phyloP scores from a whole-genome alignment of 2,888 invertebrate genomes.

The Calameuta idolon region DNA sequence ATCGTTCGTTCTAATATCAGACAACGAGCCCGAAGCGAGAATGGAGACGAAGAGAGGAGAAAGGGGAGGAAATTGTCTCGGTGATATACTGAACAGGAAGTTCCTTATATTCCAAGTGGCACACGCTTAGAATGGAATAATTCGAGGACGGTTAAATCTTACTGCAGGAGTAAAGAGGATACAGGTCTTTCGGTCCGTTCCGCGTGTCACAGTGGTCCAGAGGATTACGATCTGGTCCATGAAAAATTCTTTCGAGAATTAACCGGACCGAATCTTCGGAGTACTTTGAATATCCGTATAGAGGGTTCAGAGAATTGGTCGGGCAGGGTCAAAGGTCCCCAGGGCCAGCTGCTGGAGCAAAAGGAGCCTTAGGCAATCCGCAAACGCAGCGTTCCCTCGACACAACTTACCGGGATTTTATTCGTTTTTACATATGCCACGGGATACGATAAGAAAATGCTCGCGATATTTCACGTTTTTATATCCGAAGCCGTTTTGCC shows the following conservation, averaged over 20 bases:
- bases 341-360: neutral
- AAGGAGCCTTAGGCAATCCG: constrained; percentile 43
- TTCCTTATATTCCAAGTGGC: constrained; percentile 4
- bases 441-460: constrained; percentile 58
- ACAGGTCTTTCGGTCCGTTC: neutral
- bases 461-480: constrained; percentile 63
- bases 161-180: neutral
- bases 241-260: neutral
- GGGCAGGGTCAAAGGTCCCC: neutral
- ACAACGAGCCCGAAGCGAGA: constrained; percentile 27
- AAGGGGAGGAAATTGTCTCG: constrained; percentile 39
- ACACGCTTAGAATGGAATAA: constrained; percentile 1
- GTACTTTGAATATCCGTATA: neutral
- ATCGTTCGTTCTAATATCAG: constrained; percentile 45
- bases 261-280: neutral
- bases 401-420: constrained; percentile 61
- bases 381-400: constrained; percentile 46
- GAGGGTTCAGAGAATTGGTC: neutral
- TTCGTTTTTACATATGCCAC: constrained; percentile 59
- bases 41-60: neutral
- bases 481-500: constrained; percentile 51
- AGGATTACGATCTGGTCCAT: neutral
- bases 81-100: constrained; percentile 39
- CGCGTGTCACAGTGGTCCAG: neutral
- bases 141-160: neutral